Base-by-base conservation (phyloP, 2,797 vertebrate species). In the Malurus leucopterus region DNA sequence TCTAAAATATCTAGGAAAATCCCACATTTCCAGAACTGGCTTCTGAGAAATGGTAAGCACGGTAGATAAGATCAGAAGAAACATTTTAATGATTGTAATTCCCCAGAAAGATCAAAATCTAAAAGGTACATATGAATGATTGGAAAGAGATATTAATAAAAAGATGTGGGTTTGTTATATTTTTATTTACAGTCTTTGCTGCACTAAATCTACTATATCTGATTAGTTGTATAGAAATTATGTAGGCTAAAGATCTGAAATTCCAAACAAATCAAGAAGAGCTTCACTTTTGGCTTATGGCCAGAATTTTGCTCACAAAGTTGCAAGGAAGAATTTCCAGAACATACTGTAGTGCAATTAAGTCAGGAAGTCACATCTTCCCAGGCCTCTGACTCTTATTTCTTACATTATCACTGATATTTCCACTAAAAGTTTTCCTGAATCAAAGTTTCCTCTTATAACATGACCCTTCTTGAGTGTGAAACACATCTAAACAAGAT, bases 401-500 rank as follows among this genome's bases (percentile, higher is more conserved):
- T 85, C 59, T 72, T 22, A 55, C 23, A 3, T 38, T 79, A 81
- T 50, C 50, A n/a, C 29, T 64, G 54, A 26, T 63, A 78, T 79
- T 78, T 79, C 17, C 36, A 74, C 36, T 85, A 21, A 30, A 88
- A 63, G 21, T 43, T 85, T 87, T 55, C 20, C 27, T 44, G 41
- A 91, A 75, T 69, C 83, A 77, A 87, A 73, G 50, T 76, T 85
- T 87, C 49, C n/a, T 53, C 34, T 51, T 74, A 57, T 30, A 77
- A 59, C 38, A n/a, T 58, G 62, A 88, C 51, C 54, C 41, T 47
- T n/a, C 38, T 63, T 50, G 38, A 59, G 49, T 47, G 46, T 58
- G 49, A 92, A 88, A 57, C 49, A 29, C 13, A 78, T 58, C 61
- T 71, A 59, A 94, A 82, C 95, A 87, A 87, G 92, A 90, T 72